Base-by-base conservation (phyloP, 2,888 invertebrate genomes). In the Rhogogaster chlorosoma region DNA sequence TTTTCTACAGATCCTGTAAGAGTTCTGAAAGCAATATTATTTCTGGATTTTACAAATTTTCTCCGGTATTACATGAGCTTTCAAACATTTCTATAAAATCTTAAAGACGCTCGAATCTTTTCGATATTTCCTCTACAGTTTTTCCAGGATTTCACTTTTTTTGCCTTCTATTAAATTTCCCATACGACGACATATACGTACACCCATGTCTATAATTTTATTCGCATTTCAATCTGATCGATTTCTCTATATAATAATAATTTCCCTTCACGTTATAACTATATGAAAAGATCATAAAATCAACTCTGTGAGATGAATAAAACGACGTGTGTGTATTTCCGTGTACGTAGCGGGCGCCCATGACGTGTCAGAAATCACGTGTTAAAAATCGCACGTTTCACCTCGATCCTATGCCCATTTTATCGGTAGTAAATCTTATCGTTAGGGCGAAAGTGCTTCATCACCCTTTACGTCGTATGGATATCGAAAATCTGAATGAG, bases 371-470 rank as follows among this genome's bases (percentile, higher is more conserved):
- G 29, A 75, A 71, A 45, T 49, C 15, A 45, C 42, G 75, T 75
- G 75, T 75, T 75, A 75, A 75, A 75, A 75, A 75, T 75, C 75
- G 45, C 75, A 45, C 75, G 42, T 26, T 45, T 75, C 22, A 75
- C 75, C 22, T 45, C 15, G 32, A 70, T 26, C 75, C 22, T 75
- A 26, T n/a, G 26, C 42, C 10, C 12, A 75, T 75, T 75, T 75
- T 75, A 75, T 75, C 75, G 75, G n/a, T 5, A 22, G 45, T 75
- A 75, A 75, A 75, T 45, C 75, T 75, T 75, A 75, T 75, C 75
- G 75, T 75, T 45, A 29, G 75, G 2, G 42, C 5, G 26, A 75
- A 75, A 75, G 75, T 75, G 29, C 75, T 75, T 75, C 75, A 75
- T 75, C 75, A 75, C 75, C 42, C 38, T 75, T 75, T 45, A 75